phyloP scores from a whole-genome alignment of 1,140 invertebrate genomes.

The Drosophila tropicalis region DNA sequence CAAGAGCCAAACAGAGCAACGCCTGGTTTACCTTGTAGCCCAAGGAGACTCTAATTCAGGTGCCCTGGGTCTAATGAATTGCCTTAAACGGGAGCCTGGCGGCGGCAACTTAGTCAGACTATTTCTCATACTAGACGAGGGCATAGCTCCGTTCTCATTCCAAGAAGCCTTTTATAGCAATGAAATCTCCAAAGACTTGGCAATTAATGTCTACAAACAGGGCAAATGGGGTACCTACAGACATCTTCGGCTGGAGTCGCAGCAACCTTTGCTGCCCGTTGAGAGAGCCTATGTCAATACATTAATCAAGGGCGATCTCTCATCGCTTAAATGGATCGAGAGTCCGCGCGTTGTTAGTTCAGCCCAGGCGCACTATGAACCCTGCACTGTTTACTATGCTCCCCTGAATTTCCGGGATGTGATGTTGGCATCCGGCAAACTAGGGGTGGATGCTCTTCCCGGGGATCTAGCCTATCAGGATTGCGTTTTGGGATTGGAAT shows the following conservation, averaged over 20 bases:
- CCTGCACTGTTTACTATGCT: constrained; percentile 96
- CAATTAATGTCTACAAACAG: constrained; percentile 90
- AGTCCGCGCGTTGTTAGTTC: constrained; percentile 85
- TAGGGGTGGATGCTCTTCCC: constrained; percentile 96
- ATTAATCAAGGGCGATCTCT: constrained; percentile 92
- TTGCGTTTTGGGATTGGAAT: constrained; percentile 97
- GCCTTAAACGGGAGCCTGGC: constrained; percentile 91
- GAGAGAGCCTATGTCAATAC: constrained; percentile 97
- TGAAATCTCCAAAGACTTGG: constrained; percentile 90
- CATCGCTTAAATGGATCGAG: constrained; percentile 97
- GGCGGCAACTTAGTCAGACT: constrained; percentile 89
- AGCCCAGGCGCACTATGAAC: constrained; percentile 80
- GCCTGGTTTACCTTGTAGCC: constrained; percentile 88
- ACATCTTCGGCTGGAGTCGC: constrained; percentile 88
- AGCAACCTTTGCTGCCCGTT: constrained; percentile 87
- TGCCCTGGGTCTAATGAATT: constrained; percentile 94
- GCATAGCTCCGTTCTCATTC: constrained; percentile 85
- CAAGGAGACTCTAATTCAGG: constrained; percentile 88
- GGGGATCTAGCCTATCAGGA: constrained; percentile 93
- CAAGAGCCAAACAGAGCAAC: constrained; percentile 84
- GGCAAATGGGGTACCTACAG: constrained; percentile 94
- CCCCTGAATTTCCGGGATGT: constrained; percentile 98
- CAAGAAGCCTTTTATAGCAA: constrained; percentile 85
- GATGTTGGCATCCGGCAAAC: constrained; percentile 97
- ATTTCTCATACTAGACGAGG: constrained; percentile 87